Percentiles rank a stretch among this genome's conserved stretches.
These are phyloP conservation scores for Melanogrammus aeglefinus DNA, from an alignment of 2,797 vertebrate genomes.

Conservation along the genomic window DNA sequence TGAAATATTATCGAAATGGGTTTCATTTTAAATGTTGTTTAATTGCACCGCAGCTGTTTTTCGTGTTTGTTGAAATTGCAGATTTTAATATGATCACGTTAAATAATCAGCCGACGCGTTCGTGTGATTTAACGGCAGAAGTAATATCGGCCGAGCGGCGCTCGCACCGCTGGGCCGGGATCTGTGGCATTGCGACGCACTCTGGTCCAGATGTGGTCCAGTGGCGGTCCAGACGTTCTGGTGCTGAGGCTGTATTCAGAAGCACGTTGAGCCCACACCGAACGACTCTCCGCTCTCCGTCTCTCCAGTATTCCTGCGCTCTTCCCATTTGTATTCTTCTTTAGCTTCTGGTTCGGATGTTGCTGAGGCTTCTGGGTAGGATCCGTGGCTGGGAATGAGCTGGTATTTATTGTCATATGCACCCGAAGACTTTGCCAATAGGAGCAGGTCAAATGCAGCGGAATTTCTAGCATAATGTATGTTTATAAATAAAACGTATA, in stretches of 20 bases:
- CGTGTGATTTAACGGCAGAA: constrained; percentile 35
- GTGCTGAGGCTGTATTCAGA: constrained; percentile 1
- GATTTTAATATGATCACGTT: constrained; percentile 49
- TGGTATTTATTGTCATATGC: constrained; percentile 96
- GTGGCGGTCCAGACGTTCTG: constrained; percentile 30
- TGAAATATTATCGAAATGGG: background rate
- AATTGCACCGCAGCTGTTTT: constrained; percentile 41
- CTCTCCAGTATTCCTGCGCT: constrained; percentile 75
- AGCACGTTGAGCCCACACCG: constrained; percentile 59
- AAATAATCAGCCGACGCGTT: constrained; percentile 24
- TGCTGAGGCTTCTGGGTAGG: constrained; percentile 63
- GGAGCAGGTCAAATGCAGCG: constrained; percentile 84
- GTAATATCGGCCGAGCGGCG: constrained; percentile 52
- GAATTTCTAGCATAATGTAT: constrained; percentile 94
- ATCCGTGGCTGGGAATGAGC: constrained; percentile 69
- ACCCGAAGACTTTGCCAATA: constrained; percentile 79
- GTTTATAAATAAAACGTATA: constrained; percentile 97
- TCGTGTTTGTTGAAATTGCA: constrained; percentile 56
- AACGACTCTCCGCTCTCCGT: constrained; percentile 63
- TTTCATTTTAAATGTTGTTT: constrained; percentile 52
- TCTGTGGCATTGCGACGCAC: constrained; percentile 42
- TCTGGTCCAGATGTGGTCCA: constrained; percentile 28
- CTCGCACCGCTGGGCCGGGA: constrained; percentile 47
- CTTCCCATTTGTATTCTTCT: constrained; percentile 59
- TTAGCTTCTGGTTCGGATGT: constrained; percentile 60